Evolutionary conservation across 2,797 vertebrate genomes (phyloP), one percentile per base, ranked within the genome.

Genomic region (Delichon dasypus): DNA sequence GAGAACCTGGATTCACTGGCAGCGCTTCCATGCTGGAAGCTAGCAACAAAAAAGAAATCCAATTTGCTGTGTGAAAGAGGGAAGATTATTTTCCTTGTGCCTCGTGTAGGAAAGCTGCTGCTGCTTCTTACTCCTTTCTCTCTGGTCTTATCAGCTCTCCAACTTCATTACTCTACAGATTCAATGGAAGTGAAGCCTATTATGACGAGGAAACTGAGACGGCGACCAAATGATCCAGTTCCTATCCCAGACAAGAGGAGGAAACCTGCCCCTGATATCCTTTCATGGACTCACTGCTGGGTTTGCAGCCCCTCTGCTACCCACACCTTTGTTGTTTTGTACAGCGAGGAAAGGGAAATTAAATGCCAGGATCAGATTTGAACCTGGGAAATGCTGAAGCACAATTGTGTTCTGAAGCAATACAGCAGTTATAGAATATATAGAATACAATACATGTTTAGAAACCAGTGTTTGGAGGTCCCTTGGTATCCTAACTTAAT

Each of bases 131-230:
- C 13, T 77, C 30, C 34, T 84, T 83, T 88, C 38, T 67, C 48
- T 68, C 32, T 66, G 68, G 66, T 29, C 93, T 96, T 89, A 91
- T n/a, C 51, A 78, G 51, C 64, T 82, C 38, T 84, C 40, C 55
- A 45, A 38, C 96, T 96, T 58, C 48, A 5, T 96, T 96, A 29
- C 93, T 85, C 55, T 44, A 7, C 96, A 99, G 99, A 99, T 98
- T 99, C 99, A 15, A 99, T 99, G 99, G 99, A 99, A 92, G 99
- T 99, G 88, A 99, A 99, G 94, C 99, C 99, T 3, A 99, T 99
- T 92, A 99, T 99, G 99, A 99, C 99, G 7, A 98, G 99, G 70
- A 99, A 99, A 89, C 96, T 99, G 95, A 98, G 99, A 91, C 97
- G 99, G 61, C 97, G 99, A 81, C 99, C 99, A 7, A 99, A 99